A percentile compares a stretch with the other conserved stretches of the same genome.
Conservation (phyloP, 2,113 vertebrate genomes). For the Chunga burmeisteri region DNA sequence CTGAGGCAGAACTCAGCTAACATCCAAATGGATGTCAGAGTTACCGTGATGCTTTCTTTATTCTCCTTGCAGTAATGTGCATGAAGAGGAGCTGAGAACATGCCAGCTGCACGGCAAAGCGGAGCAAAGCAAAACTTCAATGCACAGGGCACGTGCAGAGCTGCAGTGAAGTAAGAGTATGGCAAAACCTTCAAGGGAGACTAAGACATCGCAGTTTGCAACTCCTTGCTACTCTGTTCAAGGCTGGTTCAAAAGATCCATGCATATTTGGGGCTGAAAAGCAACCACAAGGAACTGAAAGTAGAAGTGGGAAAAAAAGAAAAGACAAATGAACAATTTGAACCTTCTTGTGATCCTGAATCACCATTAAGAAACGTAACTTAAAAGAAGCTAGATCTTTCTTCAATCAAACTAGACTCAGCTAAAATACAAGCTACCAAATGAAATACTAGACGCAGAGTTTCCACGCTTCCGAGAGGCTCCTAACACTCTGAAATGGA, state of each 20-base stretch:
- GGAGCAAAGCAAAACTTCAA: neutral
- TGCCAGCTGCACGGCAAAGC: neutral
- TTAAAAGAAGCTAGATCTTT: neutral
- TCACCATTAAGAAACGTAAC: neutral
- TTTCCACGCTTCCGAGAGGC: neutral
- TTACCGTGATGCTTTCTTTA: neutral
- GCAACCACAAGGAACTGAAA: neutral
- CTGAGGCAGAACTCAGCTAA: neutral
- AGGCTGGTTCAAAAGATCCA: neutral
- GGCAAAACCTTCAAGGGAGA: neutral
- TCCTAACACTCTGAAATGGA: neutral
- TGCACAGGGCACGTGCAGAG: neutral
- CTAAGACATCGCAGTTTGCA: neutral
- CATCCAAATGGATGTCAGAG: neutral
- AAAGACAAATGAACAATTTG: neutral
- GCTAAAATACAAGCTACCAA: slow-evolving; percentile 17
- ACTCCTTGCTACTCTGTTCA: neutral
- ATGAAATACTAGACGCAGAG: neutral
- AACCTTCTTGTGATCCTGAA: neutral
- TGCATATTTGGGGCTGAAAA: neutral
- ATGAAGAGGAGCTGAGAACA: neutral
- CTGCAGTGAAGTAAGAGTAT: neutral
- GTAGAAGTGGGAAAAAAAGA: neutral
- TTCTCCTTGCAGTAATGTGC: neutral
- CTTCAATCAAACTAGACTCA: neutral